A percentile compares a stretch with the other conserved stretches of the same genome.
Conservation (phyloP, 2,797 vertebrate genomes). For the Pyrocephalus nanus region DNA sequence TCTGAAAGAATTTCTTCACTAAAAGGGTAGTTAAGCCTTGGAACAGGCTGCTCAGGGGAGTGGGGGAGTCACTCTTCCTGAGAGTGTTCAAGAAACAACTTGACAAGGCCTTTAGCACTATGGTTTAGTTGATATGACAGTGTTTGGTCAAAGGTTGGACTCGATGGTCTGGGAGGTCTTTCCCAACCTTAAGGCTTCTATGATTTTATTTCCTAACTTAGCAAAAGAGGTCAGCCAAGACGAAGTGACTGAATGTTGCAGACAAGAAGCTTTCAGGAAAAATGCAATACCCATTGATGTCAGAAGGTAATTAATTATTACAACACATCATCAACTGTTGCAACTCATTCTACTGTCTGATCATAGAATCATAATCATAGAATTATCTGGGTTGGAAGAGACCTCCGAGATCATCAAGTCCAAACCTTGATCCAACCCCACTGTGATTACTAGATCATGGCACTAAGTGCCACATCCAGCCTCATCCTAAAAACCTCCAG, state of each 20-base stretch:
- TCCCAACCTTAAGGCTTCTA: neutral
- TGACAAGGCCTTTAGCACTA: neutral
- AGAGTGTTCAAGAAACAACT: neutral
- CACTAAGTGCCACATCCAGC: no score
- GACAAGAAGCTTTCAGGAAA: neutral
- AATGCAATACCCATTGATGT: neutral
- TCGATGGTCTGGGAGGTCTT: neutral
- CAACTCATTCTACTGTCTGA: neutral
- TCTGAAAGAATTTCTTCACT: neutral
- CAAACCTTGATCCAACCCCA: no score
- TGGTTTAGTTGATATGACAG: neutral
- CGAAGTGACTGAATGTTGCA: neutral
- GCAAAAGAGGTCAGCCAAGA: neutral
- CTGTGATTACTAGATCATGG: no score
- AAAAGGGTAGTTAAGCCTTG: neutral
- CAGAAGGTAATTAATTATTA: neutral
- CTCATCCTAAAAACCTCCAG: no score
- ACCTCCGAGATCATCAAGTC: no score
- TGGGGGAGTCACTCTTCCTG: neutral
- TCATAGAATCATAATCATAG: no score
- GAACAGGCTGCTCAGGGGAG: accelerated
- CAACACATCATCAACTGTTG: neutral
- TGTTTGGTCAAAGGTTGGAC: neutral
- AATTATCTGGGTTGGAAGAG: no score
- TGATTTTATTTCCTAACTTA: neutral